Percentiles rank a stretch among this genome's conserved stretches.
Evolutionary conservation across 1,140 invertebrate species (phyloP).

Genomic region (Thaumetopoea pityocampa): DNA sequence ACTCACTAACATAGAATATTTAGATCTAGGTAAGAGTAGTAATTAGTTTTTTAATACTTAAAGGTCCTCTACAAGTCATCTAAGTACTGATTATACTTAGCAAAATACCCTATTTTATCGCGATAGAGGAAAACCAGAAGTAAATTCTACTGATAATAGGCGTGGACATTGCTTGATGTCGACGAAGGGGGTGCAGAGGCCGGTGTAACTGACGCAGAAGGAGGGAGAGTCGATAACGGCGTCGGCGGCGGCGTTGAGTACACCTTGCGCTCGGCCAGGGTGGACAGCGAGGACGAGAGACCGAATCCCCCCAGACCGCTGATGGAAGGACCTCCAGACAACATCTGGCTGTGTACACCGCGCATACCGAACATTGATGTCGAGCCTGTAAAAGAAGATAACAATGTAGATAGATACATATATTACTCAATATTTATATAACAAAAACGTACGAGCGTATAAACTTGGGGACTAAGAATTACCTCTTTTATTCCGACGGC

Average conservation of each 20-base stretch:
- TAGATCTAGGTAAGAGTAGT: too few relatives aligned
- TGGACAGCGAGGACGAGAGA: slow-evolving; percentile 37
- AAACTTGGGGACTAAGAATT: too few relatives aligned
- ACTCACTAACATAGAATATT: too few relatives aligned
- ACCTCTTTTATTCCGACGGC: too few relatives aligned
- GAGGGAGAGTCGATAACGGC: slow-evolving; percentile 38
- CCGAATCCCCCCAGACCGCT: slow-evolving; percentile 46
- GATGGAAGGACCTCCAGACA: slow-evolving; percentile 43
- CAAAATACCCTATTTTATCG: not conserved
- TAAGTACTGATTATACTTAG: slow-evolving; percentile 1
- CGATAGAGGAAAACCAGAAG: not conserved
- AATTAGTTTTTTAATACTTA: too few relatives aligned
- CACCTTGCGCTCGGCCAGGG: slow-evolving; percentile 45
- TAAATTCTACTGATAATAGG: slow-evolving; percentile 37
- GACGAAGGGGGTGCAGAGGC: slow-evolving; percentile 32
- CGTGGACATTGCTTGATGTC: slow-evolving; percentile 33
- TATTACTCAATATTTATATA: too few relatives aligned
- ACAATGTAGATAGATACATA: too few relatives aligned
- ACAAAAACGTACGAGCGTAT: too few relatives aligned
- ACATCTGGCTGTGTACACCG: slow-evolving; percentile 57
- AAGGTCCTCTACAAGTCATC: too few relatives aligned
- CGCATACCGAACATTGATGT: slow-evolving; percentile 58
- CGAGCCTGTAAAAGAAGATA: slow-evolving; percentile 32
- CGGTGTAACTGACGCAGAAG: slow-evolving; percentile 26
- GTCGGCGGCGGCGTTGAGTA: slow-evolving; percentile 41